Evolutionary conservation across 2,113 vertebrate genomes (phyloP).

Genomic region (Nesoenas mayeri): DNA sequence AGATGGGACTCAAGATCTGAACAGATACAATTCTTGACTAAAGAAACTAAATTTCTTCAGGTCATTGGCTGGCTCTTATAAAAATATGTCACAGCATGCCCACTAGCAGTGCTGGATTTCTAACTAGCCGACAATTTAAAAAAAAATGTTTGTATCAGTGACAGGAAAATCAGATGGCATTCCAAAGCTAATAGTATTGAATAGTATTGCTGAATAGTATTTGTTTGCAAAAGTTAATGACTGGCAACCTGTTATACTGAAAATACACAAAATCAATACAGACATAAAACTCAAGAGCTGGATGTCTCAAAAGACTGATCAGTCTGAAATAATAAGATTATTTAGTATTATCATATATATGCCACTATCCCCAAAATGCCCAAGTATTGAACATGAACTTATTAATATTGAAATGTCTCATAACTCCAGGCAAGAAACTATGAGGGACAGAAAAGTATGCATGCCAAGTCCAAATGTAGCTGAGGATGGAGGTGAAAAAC

Average conservation of each 20-base stretch:
- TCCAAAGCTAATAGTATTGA: no score
- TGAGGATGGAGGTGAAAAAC: background rate
- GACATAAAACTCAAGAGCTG: background rate
- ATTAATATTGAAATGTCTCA: background rate
- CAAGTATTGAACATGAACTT: background rate
- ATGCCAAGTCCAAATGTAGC: background rate
- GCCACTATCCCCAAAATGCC: background rate
- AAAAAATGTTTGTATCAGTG: background rate
- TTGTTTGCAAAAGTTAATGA: background rate
- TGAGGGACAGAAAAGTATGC: background rate
- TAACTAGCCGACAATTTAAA: background rate
- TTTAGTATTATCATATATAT: background rate
- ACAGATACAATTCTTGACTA: background rate
- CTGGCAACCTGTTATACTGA: background rate
- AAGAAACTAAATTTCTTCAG: background rate
- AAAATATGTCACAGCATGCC: background rate
- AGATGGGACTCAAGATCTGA: background rate
- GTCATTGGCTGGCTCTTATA: background rate
- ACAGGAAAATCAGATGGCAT: background rate
- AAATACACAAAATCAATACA: background rate
- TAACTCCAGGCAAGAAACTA: background rate
- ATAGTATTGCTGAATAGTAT: background rate
- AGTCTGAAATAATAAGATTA: background rate
- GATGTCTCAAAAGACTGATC: background rate
- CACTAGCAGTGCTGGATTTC: background rate